Percentiles rank a stretch among this genome's conserved stretches.
These are phyloP conservation scores for Cylas formicarius DNA, from an alignment of 1,140 invertebrate species.

Conservation along the genomic window DNA sequence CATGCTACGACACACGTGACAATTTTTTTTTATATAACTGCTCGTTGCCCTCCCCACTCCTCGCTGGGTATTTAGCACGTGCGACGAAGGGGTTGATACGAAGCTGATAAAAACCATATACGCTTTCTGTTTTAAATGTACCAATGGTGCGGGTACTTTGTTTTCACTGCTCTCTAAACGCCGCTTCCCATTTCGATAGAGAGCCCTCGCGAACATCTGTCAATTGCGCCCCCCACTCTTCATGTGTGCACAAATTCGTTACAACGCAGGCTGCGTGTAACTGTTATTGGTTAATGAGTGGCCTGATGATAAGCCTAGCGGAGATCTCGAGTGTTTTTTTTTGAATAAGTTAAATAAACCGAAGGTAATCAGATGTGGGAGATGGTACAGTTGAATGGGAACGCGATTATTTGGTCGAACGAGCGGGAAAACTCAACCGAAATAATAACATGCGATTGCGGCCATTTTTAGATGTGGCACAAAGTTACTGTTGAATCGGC, in stretches of 20 bases:
- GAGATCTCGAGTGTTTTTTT: slow-evolving; percentile 6
- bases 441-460: too few relatives aligned
- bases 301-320: slow-evolving; percentile 1
- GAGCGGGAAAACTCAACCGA: too few relatives aligned
- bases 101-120: slow-evolving; percentile 11
- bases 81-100: slow-evolving; percentile 13
- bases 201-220: slow-evolving; percentile 1
- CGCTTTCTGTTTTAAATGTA: slow-evolving; percentile 15
- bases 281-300: not conserved
- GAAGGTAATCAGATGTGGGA: too few relatives aligned
- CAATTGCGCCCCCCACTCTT: not conserved
- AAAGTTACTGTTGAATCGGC: too few relatives aligned
- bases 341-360: slow-evolving; percentile 10
- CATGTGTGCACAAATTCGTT: not conserved
- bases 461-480: too few relatives aligned
- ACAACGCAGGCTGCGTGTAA: not conserved
- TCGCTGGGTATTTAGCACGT: too few relatives aligned
- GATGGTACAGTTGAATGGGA: too few relatives aligned
- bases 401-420: too few relatives aligned
- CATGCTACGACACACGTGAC: too few relatives aligned
- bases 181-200: slow-evolving; percentile 12
- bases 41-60: too few relatives aligned
- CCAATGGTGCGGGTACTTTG: slow-evolving; percentile 15
- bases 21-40: too few relatives aligned
- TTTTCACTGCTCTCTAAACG: slow-evolving; percentile 5